Base-by-base conservation (phyloP, 2,797 vertebrate species). In the Cryptoprocta ferox region DNA sequence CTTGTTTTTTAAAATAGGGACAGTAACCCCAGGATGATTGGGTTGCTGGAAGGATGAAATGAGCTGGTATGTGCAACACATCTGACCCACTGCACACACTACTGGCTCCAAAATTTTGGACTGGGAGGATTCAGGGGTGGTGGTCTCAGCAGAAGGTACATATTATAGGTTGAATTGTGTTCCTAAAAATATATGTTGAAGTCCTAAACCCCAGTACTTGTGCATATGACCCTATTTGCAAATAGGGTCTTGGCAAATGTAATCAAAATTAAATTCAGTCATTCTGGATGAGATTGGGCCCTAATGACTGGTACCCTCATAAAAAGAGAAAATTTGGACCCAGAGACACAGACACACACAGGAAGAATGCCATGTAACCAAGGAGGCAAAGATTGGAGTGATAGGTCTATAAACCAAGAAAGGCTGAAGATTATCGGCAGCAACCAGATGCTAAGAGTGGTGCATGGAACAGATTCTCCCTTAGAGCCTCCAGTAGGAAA, bases 261-360 rank as follows among this genome's bases (percentile, higher is more conserved):
- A 63, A 89, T 24, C 50, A 32, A 32, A 89, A 53, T 79, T 56
- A 84, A 42, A 92, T 83, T 53, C 65, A 35, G 59, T 68, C 81
- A 76, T 63, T 42, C 53, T 90, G 42, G 15, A 63, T 21, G 68
- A 81, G 70, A 2, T 19, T 89, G 81, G 73, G 59, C n/a, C 35
- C 45, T 85, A 83, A 26, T 61, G 68, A 59, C 28, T 48, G 37
- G 35, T 76, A 45, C 76, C 61, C 30, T 86, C 70, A 70, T 89
- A 85, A 68, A n/a, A 88, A 81, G 61, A 88, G 28, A 45, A 90
- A 82, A 90, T 87, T 63, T 93, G 61, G 86, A 90, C 48, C 78
- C 39, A 56, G 10, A 50, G 24, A 53, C 50, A 82, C 12, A 30
- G 16, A 80, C 16, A 84, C 45, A 89, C 39, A 53, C 42, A 50